Evolutionary conservation across 2,113 vertebrate species (phyloP).

Genomic region (Spilogale gracilis): DNA sequence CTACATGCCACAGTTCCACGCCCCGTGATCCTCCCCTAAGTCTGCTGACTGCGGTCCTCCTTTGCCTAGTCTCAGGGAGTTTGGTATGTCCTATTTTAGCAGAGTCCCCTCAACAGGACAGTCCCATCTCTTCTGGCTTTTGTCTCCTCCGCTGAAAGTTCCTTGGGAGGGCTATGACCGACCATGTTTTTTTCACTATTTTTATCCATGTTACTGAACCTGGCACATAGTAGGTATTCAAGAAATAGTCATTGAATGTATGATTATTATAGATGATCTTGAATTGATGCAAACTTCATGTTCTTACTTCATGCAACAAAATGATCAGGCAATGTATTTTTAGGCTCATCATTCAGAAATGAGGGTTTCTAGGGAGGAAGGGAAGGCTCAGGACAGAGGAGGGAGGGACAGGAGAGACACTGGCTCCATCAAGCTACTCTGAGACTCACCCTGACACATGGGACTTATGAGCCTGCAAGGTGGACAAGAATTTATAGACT

Average conservation of each 20-base stretch:
- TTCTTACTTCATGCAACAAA: slow-evolving; percentile 16
- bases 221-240: neutral
- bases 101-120: neutral
- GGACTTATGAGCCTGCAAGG: neutral
- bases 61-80: neutral
- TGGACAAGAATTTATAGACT: neutral
- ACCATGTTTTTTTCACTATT: neutral
- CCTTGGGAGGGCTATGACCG: neutral
- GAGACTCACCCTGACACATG: neutral
- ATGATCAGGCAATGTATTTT: neutral
- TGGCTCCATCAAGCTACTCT: neutral
- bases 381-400: neutral
- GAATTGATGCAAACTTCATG: slow-evolving; percentile 25
- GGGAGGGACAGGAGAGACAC: neutral
- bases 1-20: neutral
- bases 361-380: neutral
- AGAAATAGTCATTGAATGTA: slow-evolving; percentile 1
- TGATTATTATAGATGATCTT: neutral
- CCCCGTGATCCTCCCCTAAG: neutral
- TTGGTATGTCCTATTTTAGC: neutral
- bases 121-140: neutral
- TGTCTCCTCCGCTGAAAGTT: neutral
- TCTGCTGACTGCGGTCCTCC: neutral
- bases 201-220: neutral
- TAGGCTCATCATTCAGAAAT: neutral